These are phyloP conservation scores for Melanophora roralis DNA, from an alignment of 2,888 invertebrate genomes.

Conservation along the genomic window DNA sequence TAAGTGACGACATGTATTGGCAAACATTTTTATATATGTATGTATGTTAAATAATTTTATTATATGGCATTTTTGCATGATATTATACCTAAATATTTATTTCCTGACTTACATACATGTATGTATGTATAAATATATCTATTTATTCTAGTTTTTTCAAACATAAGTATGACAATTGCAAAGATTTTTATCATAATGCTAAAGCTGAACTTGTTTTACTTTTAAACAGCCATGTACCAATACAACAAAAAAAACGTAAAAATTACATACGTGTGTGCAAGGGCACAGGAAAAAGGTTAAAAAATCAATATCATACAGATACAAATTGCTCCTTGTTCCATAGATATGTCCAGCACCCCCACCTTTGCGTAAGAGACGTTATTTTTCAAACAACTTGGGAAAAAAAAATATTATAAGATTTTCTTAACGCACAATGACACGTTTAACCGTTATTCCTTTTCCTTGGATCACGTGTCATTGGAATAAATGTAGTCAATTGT, in stretches of 20 bases:
- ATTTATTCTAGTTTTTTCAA: constrained; percentile 1
- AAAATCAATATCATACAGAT: constrained; percentile 40
- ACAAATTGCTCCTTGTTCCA: constrained; percentile 8
- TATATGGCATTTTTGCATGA: constrained; percentile 29
- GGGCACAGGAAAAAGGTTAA: neutral
- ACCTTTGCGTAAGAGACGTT: neutral
- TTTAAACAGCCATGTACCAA: constrained; percentile 36
- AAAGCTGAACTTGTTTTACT: constrained; percentile 12
- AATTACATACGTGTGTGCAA: too few relatives aligned
- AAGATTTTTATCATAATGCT: constrained; percentile 17
- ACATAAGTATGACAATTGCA: constrained; percentile 37
- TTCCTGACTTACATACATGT: too few relatives aligned
- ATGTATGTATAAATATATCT: too few relatives aligned
- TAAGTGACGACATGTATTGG: too few relatives aligned
- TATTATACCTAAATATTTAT: too few relatives aligned
- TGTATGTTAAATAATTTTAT: too few relatives aligned
- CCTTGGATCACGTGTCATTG: constrained; percentile 54
- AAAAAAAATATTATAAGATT: neutral
- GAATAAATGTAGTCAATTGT: constrained; percentile 49
- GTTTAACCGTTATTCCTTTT: neutral
- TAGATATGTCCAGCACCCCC: neutral
- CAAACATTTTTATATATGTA: too few relatives aligned
- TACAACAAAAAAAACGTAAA: neutral
- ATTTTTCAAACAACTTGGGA: neutral
- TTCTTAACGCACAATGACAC: neutral